phyloP scores from a whole-genome alignment of 2,113 vertebrate species.

The Trinectes maculatus region DNA sequence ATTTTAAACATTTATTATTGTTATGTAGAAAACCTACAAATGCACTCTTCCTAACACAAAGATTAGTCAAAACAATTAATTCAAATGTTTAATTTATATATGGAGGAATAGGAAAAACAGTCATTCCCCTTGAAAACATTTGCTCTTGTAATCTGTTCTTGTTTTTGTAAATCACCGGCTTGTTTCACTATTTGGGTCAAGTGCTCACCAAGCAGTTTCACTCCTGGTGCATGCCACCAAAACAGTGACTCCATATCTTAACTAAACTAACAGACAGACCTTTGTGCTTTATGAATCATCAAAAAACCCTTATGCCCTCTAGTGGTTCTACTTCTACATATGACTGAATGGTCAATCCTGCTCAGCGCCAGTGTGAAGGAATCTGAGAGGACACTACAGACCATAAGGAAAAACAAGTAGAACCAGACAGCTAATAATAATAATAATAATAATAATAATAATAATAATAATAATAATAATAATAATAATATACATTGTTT shows the following conservation, averaged over 20 bases:
- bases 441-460: too few species aligned
- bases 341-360: too few species aligned
- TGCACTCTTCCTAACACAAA: not conserved
- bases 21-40: conserved; percentile 1
- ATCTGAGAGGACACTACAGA: too few species aligned
- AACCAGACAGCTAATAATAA: too few species aligned
- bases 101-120: not conserved
- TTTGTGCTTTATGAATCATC: too few species aligned
- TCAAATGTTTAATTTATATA: not conserved
- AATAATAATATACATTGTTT: not conserved
- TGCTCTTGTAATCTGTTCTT: not conserved
- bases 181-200: too few species aligned
- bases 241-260: too few species aligned
- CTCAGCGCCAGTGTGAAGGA: too few species aligned
- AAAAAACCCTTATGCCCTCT: conserved; percentile 64
- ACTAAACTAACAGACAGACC: too few species aligned
- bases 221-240: too few species aligned
- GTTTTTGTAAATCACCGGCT: not conserved
- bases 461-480: not conserved
- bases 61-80: not conserved
- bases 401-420: too few species aligned
- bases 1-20: conserved; percentile 10
- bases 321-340: conserved; percentile 41
- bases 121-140: not conserved
- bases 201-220: too few species aligned